Conservation (phyloP, 2,113 vertebrate genomes). For the Etia nguti region DNA sequence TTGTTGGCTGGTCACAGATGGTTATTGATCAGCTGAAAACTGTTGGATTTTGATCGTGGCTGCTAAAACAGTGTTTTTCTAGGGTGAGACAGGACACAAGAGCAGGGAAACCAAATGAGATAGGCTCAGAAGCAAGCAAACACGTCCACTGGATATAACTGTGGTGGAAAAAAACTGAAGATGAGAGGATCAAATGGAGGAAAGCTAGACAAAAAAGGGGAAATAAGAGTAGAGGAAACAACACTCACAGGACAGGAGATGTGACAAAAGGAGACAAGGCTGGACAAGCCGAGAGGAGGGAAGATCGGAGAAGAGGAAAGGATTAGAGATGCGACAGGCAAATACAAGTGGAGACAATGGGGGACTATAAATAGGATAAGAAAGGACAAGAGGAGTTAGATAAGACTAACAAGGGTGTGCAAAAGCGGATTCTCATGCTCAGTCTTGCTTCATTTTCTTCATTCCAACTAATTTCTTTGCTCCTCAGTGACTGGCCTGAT, state of each 20-base stretch:
- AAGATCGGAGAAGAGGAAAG: not conserved
- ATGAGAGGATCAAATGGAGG: not conserved
- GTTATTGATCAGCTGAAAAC: rapidly evolving
- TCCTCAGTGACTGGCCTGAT: slow-evolving; percentile 17
- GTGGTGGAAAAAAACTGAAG: not conserved
- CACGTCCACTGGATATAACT: not conserved
- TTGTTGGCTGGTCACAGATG: not conserved
- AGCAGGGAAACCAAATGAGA: not conserved
- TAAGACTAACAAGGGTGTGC: not conserved
- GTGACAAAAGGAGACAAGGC: not conserved
- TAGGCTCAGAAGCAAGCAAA: not conserved
- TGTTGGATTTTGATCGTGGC: not conserved
- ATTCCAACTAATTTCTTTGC: not conserved
- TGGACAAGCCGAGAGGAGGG: not conserved
- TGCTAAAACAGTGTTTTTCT: not conserved
- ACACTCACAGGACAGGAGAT: not conserved
- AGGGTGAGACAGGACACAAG: not conserved
- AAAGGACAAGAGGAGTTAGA: not conserved
- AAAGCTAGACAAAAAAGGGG: not conserved
- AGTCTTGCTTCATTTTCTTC: not conserved
- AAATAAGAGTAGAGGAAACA: not conserved
- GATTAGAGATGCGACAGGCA: not conserved
- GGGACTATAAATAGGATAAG: not conserved
- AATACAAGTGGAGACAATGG: not conserved
- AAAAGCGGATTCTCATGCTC: slow-evolving; percentile 10